Percentiles rank a stretch among this genome's conserved stretches.
phyloP scores from a whole-genome alignment of 2,888 invertebrate species.

The Oscheius sp. region DNA sequence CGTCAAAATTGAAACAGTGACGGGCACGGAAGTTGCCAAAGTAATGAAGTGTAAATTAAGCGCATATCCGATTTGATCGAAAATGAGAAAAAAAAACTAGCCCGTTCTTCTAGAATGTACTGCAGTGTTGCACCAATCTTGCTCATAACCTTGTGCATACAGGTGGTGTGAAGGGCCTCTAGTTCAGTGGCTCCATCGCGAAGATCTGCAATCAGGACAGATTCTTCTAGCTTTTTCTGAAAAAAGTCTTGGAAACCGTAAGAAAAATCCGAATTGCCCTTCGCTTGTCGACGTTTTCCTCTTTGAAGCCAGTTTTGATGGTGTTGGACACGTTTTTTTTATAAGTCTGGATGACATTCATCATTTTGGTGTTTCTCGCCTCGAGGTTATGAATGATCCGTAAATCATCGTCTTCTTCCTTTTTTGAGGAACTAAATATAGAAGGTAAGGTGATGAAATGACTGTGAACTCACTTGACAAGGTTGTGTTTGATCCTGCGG shows the following conservation, averaged over 20 bases:
- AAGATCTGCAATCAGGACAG: constrained; percentile 83
- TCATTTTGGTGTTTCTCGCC: constrained; percentile 44
- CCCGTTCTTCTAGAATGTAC: constrained; percentile 41
- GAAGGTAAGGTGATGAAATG: neutral
- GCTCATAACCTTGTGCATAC: constrained; percentile 49
- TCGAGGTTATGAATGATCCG: constrained; percentile 39
- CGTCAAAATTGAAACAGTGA: neutral
- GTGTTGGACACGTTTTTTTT: constrained; percentile 53
- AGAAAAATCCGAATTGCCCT: constrained; percentile 37
- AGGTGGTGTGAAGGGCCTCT: constrained; percentile 48
- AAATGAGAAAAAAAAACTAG: neutral
- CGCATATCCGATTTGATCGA: neutral
- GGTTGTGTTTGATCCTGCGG: constrained; percentile 36
- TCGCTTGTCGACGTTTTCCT: constrained; percentile 59
- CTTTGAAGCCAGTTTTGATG: constrained; percentile 53
- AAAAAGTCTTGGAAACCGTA: neutral
- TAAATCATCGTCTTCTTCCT: constrained; percentile 46
- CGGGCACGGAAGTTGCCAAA: neutral
- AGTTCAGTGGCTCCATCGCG: constrained; percentile 77
- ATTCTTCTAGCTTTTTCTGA: constrained; percentile 89
- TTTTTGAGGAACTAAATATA: constrained; percentile 42
- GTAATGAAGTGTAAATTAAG: neutral
- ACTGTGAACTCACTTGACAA: constrained; percentile 34
- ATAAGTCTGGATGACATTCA: constrained; percentile 38
- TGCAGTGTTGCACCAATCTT: constrained; percentile 35